These are phyloP conservation scores for Iguana delicatissima DNA, from an alignment of 2,797 vertebrate genomes.

Conservation along the genomic window DNA sequence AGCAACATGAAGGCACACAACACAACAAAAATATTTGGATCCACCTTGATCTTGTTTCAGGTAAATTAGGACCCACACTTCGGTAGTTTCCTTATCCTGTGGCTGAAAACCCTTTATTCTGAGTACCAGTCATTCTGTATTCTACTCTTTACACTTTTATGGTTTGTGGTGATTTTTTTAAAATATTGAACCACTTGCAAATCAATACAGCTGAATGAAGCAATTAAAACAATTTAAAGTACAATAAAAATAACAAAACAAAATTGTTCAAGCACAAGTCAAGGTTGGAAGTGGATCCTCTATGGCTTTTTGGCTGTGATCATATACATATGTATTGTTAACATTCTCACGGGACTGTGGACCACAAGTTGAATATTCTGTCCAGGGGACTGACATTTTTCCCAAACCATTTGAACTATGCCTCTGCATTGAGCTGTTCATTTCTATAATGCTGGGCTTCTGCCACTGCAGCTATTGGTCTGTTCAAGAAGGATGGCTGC, in stretches of 20 bases:
- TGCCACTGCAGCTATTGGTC: constrained; percentile 11
- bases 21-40: background rate
- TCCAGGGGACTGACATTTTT: background rate
- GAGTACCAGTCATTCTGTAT: background rate
- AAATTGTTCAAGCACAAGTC: background rate
- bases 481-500: constrained; percentile 34
- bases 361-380: background rate
- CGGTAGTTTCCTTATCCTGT: background rate
- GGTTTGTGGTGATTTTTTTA: background rate
- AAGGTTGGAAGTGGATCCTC: background rate
- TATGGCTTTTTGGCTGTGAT: background rate
- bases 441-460: constrained; percentile 46
- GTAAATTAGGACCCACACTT: background rate
- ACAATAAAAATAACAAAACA: background rate
- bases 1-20: no score
- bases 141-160: background rate
- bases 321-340: background rate
- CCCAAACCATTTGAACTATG: background rate
- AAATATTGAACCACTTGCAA: background rate
- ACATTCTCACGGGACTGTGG: fast-evolving
- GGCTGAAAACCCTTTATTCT: background rate
- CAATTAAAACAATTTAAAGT: background rate
- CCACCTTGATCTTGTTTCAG: background rate
- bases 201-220: no score
- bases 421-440: background rate